These are phyloP conservation scores for Himalopsyche kuldschensis DNA, from an alignment of 2,888 invertebrate species.

Conservation along the genomic window DNA sequence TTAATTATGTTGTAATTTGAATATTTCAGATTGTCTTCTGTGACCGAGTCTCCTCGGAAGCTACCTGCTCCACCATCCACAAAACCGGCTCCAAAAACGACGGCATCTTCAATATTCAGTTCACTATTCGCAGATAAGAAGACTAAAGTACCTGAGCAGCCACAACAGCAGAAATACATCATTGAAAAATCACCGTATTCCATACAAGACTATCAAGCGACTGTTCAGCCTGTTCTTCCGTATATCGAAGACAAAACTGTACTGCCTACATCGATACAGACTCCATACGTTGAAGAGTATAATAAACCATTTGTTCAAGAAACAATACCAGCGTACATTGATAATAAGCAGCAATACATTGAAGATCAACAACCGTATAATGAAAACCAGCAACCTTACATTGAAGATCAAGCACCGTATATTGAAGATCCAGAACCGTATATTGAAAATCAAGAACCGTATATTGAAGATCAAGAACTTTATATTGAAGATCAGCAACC, in stretches of 20 bases:
- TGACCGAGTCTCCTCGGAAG: conserved; percentile 33
- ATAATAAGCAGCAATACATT: conserved; percentile 17
- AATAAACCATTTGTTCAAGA: not conserved
- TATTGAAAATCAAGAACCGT: conserved; percentile 39
- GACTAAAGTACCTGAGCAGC: not conserved
- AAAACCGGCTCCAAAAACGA: not conserved
- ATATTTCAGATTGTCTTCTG: conserved; percentile 36
- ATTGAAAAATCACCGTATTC: not conserved
- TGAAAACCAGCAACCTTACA: conserved; percentile 42
- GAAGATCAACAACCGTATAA: conserved; percentile 46
- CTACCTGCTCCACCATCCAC: conserved; percentile 33
- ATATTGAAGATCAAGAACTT: conserved; percentile 41
- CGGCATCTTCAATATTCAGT: not conserved
- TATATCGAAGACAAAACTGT: not conserved
- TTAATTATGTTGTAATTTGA: not conserved
- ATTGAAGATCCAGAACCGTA: conserved; percentile 42
- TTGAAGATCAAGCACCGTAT: conserved; percentile 41
- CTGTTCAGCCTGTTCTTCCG: not conserved
- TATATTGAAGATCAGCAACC: conserved; percentile 44
- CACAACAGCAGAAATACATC: not conserved
- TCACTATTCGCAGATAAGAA: not conserved
- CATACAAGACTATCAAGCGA: not conserved
- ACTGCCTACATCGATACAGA: not conserved
- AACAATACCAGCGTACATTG: not conserved
- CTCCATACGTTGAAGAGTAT: not conserved